These are phyloP conservation scores for Anthopleura sola DNA, from an alignment of 64 coral and sea anemone species.

Conservation along the genomic window DNA sequence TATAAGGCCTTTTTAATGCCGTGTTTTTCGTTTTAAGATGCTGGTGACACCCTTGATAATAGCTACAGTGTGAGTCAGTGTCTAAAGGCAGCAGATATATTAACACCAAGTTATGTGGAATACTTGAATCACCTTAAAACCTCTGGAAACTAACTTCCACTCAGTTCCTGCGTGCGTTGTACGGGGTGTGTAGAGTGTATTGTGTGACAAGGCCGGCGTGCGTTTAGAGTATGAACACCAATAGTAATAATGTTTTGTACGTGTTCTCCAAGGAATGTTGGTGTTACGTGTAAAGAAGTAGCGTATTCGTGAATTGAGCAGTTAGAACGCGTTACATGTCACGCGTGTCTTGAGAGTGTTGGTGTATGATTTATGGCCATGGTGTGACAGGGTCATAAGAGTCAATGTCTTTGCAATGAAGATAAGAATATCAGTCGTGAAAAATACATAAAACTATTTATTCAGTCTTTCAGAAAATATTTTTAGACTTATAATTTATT, in stretches of 20 bases:
- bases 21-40: conserved; percentile 33
- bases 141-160: not conserved
- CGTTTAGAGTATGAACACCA: not conserved
- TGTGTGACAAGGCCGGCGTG: not conserved
- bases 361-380: too few species aligned
- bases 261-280: too few species aligned
- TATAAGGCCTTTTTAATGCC: not conserved
- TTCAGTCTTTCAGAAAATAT: too few species aligned
- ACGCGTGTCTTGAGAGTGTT: not conserved
- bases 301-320: not conserved
- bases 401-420: too few species aligned
- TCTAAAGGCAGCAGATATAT: conserved; percentile 67
- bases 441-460: too few species aligned
- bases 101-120: conserved; percentile 65
- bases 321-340: not conserved
- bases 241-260: too few species aligned
- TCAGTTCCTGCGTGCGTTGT: not conserved
- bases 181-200: too few species aligned
- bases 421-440: too few species aligned
- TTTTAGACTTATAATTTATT: too few species aligned
- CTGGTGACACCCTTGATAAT: conserved; percentile 26
- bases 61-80: conserved; percentile 69
- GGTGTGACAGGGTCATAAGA: too few species aligned
- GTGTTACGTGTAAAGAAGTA: not conserved
- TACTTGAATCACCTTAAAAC: conserved; percentile 33